A percentile compares a stretch with the other conserved stretches of the same genome.
Conservation (phyloP, 2,113 vertebrate species). For the crab-eating macaque (Macaca fascicularis) region T2T-MFA8v1.1 NC_088388.1:49168501-49169000, state of each 20-base stretch:
- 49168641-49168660: constrained; percentile 65
- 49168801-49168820: constrained; percentile 12
- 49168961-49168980: constrained; percentile 8
- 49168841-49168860: constrained; percentile 36
- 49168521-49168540: constrained; percentile 55
- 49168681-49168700: constrained; percentile 3
- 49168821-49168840: not conserved
- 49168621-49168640: constrained; percentile 60
- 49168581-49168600: constrained; percentile 58
- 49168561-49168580: constrained; percentile 40
- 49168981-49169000: constrained; percentile 30
- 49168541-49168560: constrained; percentile 54
- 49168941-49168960: constrained; percentile 41
- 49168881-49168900: constrained; percentile 32
- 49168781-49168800: constrained; percentile 18
- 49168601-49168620: constrained; percentile 60
- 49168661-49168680: constrained; percentile 18
- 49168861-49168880: constrained; percentile 53
- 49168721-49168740: constrained; percentile 1
- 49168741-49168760: constrained; percentile 26
- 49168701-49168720: constrained; percentile 25
- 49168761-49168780: constrained; percentile 25
- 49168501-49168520: constrained; percentile 26
- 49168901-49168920: constrained; percentile 29
- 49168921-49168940: constrained; percentile 18